phyloP scores from a whole-genome alignment of 2,797 vertebrate genomes.

The Myiotriccus ornatus region DNA sequence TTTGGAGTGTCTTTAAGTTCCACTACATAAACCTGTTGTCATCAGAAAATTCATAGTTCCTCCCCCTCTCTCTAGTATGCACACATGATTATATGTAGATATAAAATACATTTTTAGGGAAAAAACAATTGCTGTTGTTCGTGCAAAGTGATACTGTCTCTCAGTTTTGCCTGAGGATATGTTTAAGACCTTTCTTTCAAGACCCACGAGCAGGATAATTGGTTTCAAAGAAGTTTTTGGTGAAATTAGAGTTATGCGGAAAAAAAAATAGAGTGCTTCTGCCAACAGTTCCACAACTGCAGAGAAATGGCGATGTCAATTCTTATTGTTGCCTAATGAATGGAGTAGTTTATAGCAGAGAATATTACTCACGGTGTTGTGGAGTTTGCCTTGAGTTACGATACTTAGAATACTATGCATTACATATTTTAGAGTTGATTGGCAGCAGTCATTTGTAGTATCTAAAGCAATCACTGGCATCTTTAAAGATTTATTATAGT shows the following conservation, averaged over 20 bases:
- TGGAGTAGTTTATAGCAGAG: slow-evolving; percentile 48
- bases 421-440: slow-evolving; percentile 69
- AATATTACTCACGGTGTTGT: slow-evolving; percentile 32
- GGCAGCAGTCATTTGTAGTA: slow-evolving; percentile 78
- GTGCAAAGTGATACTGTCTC: neutral
- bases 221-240: slow-evolving; percentile 28
- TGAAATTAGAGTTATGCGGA: slow-evolving; percentile 19
- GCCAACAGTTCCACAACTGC: slow-evolving; percentile 2
- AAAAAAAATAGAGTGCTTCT: neutral
- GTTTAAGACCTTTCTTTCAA: slow-evolving; percentile 28
- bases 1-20: neutral
- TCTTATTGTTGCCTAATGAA: slow-evolving; percentile 19
- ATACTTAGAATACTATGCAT: slow-evolving; percentile 25
- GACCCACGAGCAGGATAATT: neutral
- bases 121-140: neutral
- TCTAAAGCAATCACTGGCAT: slow-evolving; percentile 68
- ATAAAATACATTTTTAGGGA: neutral
- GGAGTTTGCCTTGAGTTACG: slow-evolving; percentile 51
- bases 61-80: neutral
- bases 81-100: neutral
- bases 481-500: slow-evolving; percentile 79
- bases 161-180: neutral
- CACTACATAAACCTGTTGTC: neutral
- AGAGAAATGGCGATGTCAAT: slow-evolving; percentile 27
- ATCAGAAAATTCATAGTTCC: neutral